These are phyloP conservation scores for Malurus alboscapulatus DNA, from an alignment of 2,113 vertebrate species.

Conservation along the genomic window DNA sequence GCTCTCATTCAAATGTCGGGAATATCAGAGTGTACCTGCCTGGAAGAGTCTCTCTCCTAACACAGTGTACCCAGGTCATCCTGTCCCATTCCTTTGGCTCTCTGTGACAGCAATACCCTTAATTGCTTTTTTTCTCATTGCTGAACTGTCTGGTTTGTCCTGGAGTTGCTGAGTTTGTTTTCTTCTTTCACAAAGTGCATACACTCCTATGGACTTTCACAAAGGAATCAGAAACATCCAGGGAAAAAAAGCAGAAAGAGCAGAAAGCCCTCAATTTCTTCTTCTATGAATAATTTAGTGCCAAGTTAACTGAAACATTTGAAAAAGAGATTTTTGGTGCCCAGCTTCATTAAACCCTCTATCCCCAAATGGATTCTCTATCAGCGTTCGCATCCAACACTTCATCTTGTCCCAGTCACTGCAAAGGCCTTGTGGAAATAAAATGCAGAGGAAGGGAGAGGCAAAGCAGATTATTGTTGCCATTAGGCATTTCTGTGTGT, in stretches of 20 bases:
- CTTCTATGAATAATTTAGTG: conserved; percentile 59
- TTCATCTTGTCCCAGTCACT: conserved; percentile 27
- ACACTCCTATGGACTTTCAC: neutral
- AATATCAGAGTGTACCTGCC: neutral
- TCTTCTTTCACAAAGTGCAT: neutral
- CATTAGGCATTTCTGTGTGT: neutral
- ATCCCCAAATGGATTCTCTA: conserved; percentile 41
- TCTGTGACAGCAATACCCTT: neutral
- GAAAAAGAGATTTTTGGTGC: conserved; percentile 43
- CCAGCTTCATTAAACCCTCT: conserved; percentile 47
- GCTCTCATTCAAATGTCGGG: neutral
- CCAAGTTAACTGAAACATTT: conserved; percentile 39
- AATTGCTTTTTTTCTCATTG: neutral
- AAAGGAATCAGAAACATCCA: neutral
- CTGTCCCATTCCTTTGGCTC: neutral
- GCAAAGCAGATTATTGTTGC: neutral
- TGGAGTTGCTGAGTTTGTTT: neutral
- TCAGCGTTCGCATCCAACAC: conserved; percentile 35
- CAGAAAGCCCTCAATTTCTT: conserved; percentile 24
- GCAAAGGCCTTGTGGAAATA: conserved; percentile 36
- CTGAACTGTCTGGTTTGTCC: neutral
- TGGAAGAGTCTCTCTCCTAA: neutral
- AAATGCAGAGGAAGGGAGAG: conserved; percentile 28
- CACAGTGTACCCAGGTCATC: neutral
- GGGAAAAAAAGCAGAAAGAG: neutral